These are phyloP conservation scores for Orthochromis malagaraziensis DNA, from an alignment of 2,113 vertebrate species.

Conservation along the genomic window DNA sequence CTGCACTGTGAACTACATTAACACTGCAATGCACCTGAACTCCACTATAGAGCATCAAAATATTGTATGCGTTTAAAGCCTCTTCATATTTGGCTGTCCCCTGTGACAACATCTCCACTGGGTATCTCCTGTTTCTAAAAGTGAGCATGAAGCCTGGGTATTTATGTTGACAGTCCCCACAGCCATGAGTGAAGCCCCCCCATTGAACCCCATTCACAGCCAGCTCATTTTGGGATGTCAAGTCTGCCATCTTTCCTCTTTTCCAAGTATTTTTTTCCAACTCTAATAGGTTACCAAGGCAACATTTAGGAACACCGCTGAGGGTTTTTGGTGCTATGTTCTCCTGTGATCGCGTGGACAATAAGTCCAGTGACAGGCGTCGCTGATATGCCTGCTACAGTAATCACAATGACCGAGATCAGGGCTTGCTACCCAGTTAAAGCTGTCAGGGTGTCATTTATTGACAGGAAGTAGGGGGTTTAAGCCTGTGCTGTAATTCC, in stretches of 20 bases:
- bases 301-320: slow-evolving; percentile 26
- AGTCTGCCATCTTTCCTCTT: slow-evolving; percentile 28
- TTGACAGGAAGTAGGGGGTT: not conserved
- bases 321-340: slow-evolving; percentile 4
- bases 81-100: not conserved
- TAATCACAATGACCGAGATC: slow-evolving; percentile 32
- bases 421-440: not conserved
- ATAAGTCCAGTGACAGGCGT: slow-evolving; percentile 16
- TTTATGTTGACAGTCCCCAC: slow-evolving; percentile 41
- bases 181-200: slow-evolving; percentile 16
- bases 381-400: slow-evolving; percentile 1
- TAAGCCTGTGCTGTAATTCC: not conserved
- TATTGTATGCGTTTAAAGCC: not conserved
- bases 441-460: slow-evolving; percentile 1
- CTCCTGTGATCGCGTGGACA: slow-evolving; percentile 31
- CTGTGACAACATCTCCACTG: slow-evolving; percentile 1
- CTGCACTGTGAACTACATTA: not conserved
- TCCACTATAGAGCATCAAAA: not conserved
- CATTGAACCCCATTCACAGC: slow-evolving; percentile 35
- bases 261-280: not conserved
- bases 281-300: slow-evolving; percentile 50
- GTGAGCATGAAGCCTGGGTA: slow-evolving; percentile 18
- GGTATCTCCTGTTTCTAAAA: slow-evolving; percentile 9
- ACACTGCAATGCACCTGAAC: not conserved
- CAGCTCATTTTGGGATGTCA: slow-evolving; percentile 57